Conservation (phyloP, 2,113 vertebrate genomes). For the Heterotilapia buettikoferi region DNA sequence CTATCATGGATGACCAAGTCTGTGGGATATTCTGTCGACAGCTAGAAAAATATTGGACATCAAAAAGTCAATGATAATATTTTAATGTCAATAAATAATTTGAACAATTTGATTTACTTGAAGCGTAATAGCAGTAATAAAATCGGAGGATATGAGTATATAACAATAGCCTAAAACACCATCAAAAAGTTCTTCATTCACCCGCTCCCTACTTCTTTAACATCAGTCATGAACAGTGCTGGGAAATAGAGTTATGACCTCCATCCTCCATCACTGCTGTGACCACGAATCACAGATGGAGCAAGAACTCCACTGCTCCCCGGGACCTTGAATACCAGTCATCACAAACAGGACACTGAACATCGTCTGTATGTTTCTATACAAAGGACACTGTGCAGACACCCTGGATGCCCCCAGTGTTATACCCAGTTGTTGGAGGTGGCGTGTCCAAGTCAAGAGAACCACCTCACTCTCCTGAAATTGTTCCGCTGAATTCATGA, state of each 20-base stretch:
- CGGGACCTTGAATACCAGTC: not conserved
- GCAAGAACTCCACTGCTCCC: not conserved
- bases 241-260: not conserved
- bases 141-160: not conserved
- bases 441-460: not conserved
- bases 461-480: not conserved
- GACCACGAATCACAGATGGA: not conserved
- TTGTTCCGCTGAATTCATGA: not conserved
- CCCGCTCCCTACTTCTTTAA: not conserved
- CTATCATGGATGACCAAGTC: too few relatives aligned
- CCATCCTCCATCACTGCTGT: not conserved
- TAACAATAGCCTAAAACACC: not conserved
- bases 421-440: not conserved
- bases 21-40: too few relatives aligned
- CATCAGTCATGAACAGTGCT: not conserved
- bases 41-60: too few relatives aligned
- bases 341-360: not conserved
- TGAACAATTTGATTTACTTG: not conserved
- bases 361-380: accelerated
- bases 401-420: not conserved
- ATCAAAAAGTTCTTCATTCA: not conserved
- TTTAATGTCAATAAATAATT: too few relatives aligned
- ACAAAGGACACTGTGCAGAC: not conserved
- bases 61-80: too few relatives aligned
- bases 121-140: not conserved